Evolutionary conservation across 2,113 vertebrate genomes (phyloP), one percentile per base, ranked within the genome.

Genomic region (Chloropsis hardwickii): DNA sequence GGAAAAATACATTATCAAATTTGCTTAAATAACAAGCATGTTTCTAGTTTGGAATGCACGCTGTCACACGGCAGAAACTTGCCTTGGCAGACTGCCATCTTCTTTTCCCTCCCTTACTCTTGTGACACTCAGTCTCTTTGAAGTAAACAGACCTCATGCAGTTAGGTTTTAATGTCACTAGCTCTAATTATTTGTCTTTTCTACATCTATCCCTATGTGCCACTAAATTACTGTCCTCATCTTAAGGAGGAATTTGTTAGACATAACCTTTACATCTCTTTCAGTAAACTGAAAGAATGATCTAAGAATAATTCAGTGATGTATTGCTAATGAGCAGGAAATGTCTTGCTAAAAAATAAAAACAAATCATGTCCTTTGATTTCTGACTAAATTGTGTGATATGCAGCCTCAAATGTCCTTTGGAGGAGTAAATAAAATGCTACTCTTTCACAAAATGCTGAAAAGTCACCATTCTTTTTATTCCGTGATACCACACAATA

Each of bases 101-200:
- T 50, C 53, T 85, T 87, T 44, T 24, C 37, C 24, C 21, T 17
- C 4, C 13, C 21, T 83, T 19, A 10, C n/a, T 48, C 16, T n/a
- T 45, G 29, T 61, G 65, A 58, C n/a, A 88, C 9, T 44, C 3
- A 47, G 23, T 77, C 90, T 57, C 45, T 94, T 96, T 96, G 50
- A 96, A 90, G 53, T 81, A 88, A 95, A 62, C 37, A 91, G 21
- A 33, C 16, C 9, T 77, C 54, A 62, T 50, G 58, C 23, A 90
- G 60, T 57, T 76, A 78, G 14, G 14, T 67, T 93, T 95, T 58
- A 73, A 17, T 61, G 91, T 39, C 45, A 35, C 54, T 66, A 83
- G 2, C 37, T 94, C 47, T 89, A 90, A 95, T 82, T 87, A 82
- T 71, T 91, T 87, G 39, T 71, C n/a, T 56, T 96, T 95, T 56